Base-by-base conservation (phyloP, 2,797 vertebrate species). In the Pangasius macronema region DNA sequence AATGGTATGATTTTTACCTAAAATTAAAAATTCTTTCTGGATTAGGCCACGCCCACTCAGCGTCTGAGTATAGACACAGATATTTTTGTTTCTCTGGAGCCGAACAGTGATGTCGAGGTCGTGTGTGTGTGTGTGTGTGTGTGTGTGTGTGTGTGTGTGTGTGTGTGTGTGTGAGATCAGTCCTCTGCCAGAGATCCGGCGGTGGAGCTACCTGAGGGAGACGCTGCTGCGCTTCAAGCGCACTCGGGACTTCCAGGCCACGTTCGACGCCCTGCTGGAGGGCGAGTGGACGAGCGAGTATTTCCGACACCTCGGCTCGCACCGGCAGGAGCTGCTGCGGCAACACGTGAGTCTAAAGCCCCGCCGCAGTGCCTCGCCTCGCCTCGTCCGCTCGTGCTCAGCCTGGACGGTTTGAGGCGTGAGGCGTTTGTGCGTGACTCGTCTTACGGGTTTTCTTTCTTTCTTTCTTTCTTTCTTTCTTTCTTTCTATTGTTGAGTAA, bases 181-280 rank as follows among this genome's bases (percentile, higher is more conserved):
- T 89, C 96, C 97, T 0, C 94, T 95, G 36, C 97, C 97, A 59
- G 96, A 96, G 86, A 94, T 98, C 86, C 95, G 97, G 61, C 95
- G 97, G 49, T 98, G 96, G 93, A 97, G 97, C 53, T 97, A 98
- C 92, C 95, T 98, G 82, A 96, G 97, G 86, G 97, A 97, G 87
- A 97, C 97, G 0, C 94, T 98, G 92, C 92, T 97, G 86, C 95
- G 97, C 13, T 98, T 98, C 93, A 96, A 96, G 90, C 96, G 96
- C 84, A 97, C 96, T 27, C 96, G 95, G 70, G 97, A 98, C 94
- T 96, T 98, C 92, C 96, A 96, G 77, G 94, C 95, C 5, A 96
- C 97, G 0, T 98, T 96, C 53, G 96, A 96, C 89, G 96, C 97
- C 20, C 95, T 98, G 91, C 95, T 97, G 3, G 94, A 96, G 72